These are phyloP conservation scores for Podargus strigoides DNA, from an alignment of 2,797 vertebrate genomes.

Conservation along the genomic window DNA sequence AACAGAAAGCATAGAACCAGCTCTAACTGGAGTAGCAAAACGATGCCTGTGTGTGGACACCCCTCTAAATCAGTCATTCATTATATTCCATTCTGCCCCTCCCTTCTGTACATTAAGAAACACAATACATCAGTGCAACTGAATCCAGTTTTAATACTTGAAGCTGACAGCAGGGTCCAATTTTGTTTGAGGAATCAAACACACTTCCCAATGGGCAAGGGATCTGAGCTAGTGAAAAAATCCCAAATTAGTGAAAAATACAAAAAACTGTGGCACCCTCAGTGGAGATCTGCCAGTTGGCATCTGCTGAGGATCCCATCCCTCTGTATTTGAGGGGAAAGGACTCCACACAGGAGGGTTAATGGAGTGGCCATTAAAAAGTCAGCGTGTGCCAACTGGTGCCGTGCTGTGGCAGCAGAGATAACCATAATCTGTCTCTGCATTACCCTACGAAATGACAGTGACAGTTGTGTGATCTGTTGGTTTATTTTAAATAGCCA, in stretches of 20 bases:
- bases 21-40: neutral
- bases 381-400: neutral
- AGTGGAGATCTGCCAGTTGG: neutral
- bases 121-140: neutral
- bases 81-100: neutral
- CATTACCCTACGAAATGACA: neutral
- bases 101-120: neutral
- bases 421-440: neutral
- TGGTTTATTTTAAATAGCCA: neutral
- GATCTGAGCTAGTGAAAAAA: neutral
- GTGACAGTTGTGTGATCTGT: neutral
- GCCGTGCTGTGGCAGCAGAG: neutral
- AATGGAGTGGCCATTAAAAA: neutral
- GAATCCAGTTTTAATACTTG: neutral
- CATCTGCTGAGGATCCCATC: neutral
- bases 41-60: fast-evolving
- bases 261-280: neutral
- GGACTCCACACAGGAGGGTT: neutral
- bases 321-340: neutral
- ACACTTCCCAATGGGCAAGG: neutral
- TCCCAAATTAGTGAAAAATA: neutral
- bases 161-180: neutral
- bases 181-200: neutral
- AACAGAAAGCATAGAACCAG: neutral
- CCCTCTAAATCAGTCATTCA: fast-evolving